These are phyloP conservation scores for Sarcophaga caerulescens DNA, from an alignment of 2,888 invertebrate genomes.

Conservation along the genomic window DNA sequence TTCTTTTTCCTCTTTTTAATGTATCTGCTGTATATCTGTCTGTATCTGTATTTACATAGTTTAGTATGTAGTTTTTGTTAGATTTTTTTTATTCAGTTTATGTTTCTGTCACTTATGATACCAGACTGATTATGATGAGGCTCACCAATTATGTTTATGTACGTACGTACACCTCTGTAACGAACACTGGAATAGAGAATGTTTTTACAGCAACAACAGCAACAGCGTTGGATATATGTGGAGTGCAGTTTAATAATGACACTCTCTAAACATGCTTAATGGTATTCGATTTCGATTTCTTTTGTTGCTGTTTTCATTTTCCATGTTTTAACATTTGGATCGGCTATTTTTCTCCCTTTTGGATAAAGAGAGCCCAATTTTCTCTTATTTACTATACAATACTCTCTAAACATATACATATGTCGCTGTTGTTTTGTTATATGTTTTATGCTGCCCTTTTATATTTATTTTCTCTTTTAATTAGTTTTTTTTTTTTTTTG, in stretches of 20 bases:
- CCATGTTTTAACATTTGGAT: constrained; percentile 21
- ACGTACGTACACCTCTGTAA: constrained; percentile 22
- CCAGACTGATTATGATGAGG: constrained; percentile 65
- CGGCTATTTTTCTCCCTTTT: not conserved
- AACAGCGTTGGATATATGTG: constrained; percentile 19
- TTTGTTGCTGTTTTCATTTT: constrained; percentile 8
- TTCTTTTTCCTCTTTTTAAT: constrained; percentile 31
- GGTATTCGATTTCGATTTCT: not conserved
- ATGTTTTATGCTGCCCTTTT: not conserved
- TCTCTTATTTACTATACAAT: not conserved
- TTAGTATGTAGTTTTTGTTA: not conserved
- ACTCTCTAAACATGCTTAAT: constrained; percentile 33
- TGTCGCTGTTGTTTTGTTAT: not conserved
- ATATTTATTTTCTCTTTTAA: not conserved
- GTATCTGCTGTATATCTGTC: constrained; percentile 33
- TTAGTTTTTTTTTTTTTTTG: constrained; percentile 15
- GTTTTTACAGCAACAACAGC: constrained; percentile 20
- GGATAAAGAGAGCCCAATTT: not conserved
- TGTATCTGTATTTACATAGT: constrained; percentile 29
- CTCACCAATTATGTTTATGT: constrained; percentile 52
- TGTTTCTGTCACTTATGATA: constrained; percentile 65
- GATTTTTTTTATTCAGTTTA: constrained; percentile 40
- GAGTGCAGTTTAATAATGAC: constrained; percentile 26
- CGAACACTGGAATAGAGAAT: not conserved
- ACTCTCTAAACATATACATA: constrained; percentile 11